phyloP scores from a whole-genome alignment of 2,888 invertebrate species.

The Aspidiotus destructor region DNA sequence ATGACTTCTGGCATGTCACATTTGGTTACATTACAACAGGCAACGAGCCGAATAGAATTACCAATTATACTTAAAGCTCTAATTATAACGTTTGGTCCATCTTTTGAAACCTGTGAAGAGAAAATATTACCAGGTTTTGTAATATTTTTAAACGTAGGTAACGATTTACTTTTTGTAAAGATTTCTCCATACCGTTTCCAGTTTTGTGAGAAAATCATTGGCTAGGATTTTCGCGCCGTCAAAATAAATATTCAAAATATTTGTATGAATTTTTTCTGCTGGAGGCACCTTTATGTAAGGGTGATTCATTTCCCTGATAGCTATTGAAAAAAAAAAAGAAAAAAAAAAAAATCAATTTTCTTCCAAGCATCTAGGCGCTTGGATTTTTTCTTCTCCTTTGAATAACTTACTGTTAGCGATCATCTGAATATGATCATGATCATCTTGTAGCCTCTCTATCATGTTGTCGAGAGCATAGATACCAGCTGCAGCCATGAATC shows the following conservation, averaged over 20 bases:
- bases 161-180: not conserved
- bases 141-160: not conserved
- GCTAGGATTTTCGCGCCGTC: conserved; percentile 48
- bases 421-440: conserved; percentile 59
- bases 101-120: too few relatives aligned
- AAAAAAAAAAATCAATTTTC: too few relatives aligned
- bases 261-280: conserved; percentile 56
- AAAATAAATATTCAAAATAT: conserved; percentile 61
- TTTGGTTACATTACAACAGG: conserved; percentile 10
- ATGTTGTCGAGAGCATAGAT: conserved; percentile 72
- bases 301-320: conserved; percentile 44
- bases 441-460: conserved; percentile 57
- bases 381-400: not conserved
- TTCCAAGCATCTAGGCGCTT: too few relatives aligned
- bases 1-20: conserved; percentile 16
- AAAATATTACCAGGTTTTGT: not conserved
- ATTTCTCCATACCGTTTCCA: conserved; percentile 41
- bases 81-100: not conserved
- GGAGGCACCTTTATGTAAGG: conserved; percentile 46
- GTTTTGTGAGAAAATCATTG: conserved; percentile 48
- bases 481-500: conserved; percentile 83
- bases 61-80: not conserved
- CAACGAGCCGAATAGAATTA: conserved; percentile 10
- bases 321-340: too few relatives aligned
- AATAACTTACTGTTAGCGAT: conserved; percentile 55